Percentiles rank a stretch among this genome's conserved stretches.
phyloP scores from a whole-genome alignment of 2,113 vertebrate species.

The Lepidothrix coronata region DNA sequence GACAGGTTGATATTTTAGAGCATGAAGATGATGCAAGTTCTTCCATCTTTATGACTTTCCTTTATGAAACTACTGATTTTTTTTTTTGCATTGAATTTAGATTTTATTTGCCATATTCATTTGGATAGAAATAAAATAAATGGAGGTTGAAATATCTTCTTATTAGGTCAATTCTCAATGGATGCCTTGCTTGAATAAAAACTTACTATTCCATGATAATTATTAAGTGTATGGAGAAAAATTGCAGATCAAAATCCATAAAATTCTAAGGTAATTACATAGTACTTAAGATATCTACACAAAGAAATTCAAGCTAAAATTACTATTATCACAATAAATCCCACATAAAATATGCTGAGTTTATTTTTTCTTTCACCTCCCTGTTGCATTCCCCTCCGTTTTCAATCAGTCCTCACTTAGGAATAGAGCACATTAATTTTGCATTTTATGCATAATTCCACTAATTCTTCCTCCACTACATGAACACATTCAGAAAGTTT shows the following conservation, averaged over 20 bases:
- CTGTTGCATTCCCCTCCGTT: accelerated
- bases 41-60: neutral
- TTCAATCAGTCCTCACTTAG: neutral
- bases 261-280: neutral
- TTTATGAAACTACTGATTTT: neutral
- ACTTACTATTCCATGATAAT: neutral
- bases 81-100: neutral
- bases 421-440: neutral
- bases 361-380: neutral
- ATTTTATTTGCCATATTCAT: neutral
- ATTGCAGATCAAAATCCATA: neutral
- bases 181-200: neutral
- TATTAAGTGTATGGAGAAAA: neutral
- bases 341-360: neutral
- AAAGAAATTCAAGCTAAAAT: neutral
- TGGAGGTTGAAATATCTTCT: neutral
- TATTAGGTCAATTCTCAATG: neutral
- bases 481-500: neutral
- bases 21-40: neutral
- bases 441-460: neutral
- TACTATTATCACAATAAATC: neutral
- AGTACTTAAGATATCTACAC: neutral
- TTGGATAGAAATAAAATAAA: neutral
- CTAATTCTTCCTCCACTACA: neutral
- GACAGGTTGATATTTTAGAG: neutral